Evolutionary conservation across 2,113 vertebrate genomes (phyloP).

Genomic region (Embiotoca jacksoni): DNA sequence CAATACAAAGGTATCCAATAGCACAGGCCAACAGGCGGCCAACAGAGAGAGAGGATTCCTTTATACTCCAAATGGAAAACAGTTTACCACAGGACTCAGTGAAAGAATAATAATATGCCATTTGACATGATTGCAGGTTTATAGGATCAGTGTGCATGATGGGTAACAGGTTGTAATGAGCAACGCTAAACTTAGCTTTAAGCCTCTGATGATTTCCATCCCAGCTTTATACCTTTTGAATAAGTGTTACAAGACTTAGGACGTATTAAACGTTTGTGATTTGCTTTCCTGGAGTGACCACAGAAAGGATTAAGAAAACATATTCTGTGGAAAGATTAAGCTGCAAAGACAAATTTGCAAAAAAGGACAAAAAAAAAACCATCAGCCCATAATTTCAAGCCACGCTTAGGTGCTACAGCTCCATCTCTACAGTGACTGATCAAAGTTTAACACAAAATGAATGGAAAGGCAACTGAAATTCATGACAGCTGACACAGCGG

Average conservation of each 20-base stretch:
- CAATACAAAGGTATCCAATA: conserved; percentile 45
- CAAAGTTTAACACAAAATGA: conserved; percentile 8
- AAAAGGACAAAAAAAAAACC: not conserved
- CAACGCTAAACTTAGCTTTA: conserved; percentile 21
- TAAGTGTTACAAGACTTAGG: conserved; percentile 13
- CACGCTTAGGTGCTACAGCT: not conserved
- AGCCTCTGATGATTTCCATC: conserved; percentile 15
- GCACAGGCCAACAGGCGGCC: conserved; percentile 9
- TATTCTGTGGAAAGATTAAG: conserved; percentile 36
- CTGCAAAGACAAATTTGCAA: conserved; percentile 19
- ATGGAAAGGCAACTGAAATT: not conserved
- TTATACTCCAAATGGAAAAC: conserved; percentile 34
- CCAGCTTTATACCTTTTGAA: conserved; percentile 12
- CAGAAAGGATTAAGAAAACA: conserved; percentile 15
- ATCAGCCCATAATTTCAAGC: conserved; percentile 15
- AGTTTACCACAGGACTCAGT: conserved; percentile 25
- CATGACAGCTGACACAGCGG: too few species aligned
- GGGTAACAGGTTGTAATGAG: conserved; percentile 24
- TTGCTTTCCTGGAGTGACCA: conserved; percentile 22
- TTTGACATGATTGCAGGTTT: conserved; percentile 46
- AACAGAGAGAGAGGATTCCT: conserved; percentile 11
- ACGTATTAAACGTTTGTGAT: conserved; percentile 7
- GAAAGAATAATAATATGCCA: conserved; percentile 34
- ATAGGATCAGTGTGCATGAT: conserved; percentile 39
- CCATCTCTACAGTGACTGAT: not conserved